Evolutionary conservation across 2,888 invertebrate genomes (phyloP).

Genomic region (Timema cristinae): DNA sequence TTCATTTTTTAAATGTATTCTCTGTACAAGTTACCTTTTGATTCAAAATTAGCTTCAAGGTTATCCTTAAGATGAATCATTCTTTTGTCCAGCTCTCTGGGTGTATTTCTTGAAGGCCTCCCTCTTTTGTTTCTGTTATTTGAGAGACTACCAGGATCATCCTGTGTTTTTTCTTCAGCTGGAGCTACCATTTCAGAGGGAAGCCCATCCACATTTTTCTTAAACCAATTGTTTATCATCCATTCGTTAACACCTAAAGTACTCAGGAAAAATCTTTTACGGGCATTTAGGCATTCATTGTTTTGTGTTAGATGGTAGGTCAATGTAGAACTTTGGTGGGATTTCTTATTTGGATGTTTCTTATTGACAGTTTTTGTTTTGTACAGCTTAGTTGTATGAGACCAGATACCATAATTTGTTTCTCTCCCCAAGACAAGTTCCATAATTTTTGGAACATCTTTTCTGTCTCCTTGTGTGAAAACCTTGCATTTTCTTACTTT

Average conservation of each 20-base stretch:
- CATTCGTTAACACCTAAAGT: not conserved
- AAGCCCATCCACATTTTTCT: not conserved
- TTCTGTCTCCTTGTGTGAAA: not conserved
- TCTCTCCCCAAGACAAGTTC: not conserved
- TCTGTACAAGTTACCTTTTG: too few species aligned
- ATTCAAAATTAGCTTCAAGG: not conserved
- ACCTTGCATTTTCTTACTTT: conserved; percentile 3
- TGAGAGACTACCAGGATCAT: not conserved
- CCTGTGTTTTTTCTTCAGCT: too few species aligned
- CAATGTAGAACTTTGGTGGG: too few species aligned
- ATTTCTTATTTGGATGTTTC: too few species aligned
- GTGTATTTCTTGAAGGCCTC: not conserved
- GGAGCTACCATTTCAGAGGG: not conserved
- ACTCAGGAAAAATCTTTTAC: not conserved
- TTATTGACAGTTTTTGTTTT: not conserved
- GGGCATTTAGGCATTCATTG: not conserved
- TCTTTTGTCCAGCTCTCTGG: not conserved
- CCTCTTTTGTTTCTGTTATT: not conserved
- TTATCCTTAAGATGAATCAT: not conserved
- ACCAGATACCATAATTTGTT: not conserved
- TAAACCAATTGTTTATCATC: not conserved
- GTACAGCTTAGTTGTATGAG: not conserved
- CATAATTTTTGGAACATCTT: not conserved
- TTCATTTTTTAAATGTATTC: too few species aligned
- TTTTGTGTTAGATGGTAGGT: not conserved